Evolutionary conservation across 2,113 vertebrate species (phyloP).

Genomic region (Merops nubicus): DNA sequence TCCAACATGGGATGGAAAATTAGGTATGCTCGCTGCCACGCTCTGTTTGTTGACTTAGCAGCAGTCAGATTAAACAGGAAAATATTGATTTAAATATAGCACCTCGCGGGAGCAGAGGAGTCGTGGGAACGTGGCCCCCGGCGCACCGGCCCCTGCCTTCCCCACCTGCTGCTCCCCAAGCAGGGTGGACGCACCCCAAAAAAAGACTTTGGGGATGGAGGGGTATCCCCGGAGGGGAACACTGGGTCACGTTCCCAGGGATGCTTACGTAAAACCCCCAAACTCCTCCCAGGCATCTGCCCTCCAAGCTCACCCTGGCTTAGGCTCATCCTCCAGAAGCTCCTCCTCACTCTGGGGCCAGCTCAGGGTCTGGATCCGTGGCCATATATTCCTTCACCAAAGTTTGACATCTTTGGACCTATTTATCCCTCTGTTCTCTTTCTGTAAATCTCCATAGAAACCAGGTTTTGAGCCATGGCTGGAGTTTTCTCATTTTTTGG

Average conservation of each 20-base stretch:
- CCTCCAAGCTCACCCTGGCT: rapidly evolving
- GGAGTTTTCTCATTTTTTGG: constrained; percentile 1
- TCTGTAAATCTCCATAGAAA: constrained; percentile 33
- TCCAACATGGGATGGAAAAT: not conserved
- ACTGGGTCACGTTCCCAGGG: not conserved
- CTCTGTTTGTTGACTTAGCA: constrained; percentile 50
- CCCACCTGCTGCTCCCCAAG: constrained; percentile 5
- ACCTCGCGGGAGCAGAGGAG: not conserved
- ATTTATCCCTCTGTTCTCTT: rapidly evolving
- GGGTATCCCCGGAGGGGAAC: not conserved
- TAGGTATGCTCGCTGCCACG: not conserved
- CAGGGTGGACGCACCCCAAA: not conserved
- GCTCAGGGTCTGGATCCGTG: rapidly evolving
- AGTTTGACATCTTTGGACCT: not conserved
- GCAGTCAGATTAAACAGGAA: constrained; percentile 34
- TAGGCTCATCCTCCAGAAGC: not conserved
- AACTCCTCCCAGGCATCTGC: not conserved
- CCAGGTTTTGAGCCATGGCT: not conserved
- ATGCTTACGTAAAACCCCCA: rapidly evolving
- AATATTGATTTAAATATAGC: constrained; percentile 61
- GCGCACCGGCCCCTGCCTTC: not conserved
- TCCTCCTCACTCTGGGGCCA: not conserved
- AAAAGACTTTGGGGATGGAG: not conserved
- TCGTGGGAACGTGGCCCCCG: not conserved
- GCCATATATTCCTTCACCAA: rapidly evolving